These are phyloP conservation scores for Chelonia mydas DNA, from an alignment of 2,797 vertebrate species.

Conservation along the genomic window DNA sequence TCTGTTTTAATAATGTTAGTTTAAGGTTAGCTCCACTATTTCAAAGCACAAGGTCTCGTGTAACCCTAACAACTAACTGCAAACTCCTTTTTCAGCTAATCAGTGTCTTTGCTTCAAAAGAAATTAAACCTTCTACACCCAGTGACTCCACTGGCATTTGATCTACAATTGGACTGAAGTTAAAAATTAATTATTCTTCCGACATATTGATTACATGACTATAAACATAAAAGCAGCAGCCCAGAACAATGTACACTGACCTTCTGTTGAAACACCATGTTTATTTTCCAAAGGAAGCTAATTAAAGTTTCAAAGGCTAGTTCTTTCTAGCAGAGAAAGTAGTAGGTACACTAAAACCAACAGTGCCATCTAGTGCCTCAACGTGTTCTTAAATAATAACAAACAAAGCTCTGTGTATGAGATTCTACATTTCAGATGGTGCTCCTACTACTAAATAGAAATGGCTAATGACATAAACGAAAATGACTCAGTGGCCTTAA, in stretches of 20 bases:
- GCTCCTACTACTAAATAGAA: rapidly evolving
- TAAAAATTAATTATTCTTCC: slow-evolving; percentile 86
- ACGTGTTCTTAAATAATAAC: not conserved
- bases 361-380: slow-evolving; percentile 80
- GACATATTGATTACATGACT: slow-evolving; percentile 86
- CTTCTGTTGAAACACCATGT: slow-evolving; percentile 80
- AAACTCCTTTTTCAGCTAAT: slow-evolving; percentile 69
- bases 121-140: slow-evolving; percentile 79
- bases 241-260: slow-evolving; percentile 79
- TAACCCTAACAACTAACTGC: slow-evolving; percentile 38
- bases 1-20: slow-evolving; percentile 48
- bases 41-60: slow-evolving; percentile 73
- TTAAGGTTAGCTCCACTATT: slow-evolving; percentile 57
- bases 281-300: slow-evolving; percentile 80
- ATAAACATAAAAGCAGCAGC: slow-evolving; percentile 84
- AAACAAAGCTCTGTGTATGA: rapidly evolving
- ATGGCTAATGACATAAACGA: not conserved
- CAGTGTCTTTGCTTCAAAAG: slow-evolving; percentile 79
- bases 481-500: not conserved
- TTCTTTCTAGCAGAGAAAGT: not conserved
- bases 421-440: not conserved
- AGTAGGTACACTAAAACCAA: slow-evolving; percentile 66
- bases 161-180: slow-evolving; percentile 82
- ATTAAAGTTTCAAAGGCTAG: slow-evolving; percentile 61
- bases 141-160: slow-evolving; percentile 80